Conservation (phyloP, 2,797 vertebrate species). For the Emydoidea blandingii region DNA sequence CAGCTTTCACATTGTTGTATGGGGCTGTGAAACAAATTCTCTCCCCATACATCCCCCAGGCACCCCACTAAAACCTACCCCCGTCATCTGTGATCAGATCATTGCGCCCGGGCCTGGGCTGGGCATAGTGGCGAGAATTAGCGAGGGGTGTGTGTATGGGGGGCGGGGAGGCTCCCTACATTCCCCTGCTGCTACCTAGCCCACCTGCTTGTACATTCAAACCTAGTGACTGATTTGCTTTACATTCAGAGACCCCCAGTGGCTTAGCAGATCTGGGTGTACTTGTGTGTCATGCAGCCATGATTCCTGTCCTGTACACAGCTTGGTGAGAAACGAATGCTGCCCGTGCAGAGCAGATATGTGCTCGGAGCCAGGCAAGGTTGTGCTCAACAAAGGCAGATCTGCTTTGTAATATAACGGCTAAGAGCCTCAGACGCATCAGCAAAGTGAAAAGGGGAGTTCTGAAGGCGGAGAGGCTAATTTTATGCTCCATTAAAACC, state of each 20-base stretch:
- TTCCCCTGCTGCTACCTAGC: background rate
- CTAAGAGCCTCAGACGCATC: constrained; percentile 10
- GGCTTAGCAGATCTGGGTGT: background rate
- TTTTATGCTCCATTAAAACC: constrained; percentile 69
- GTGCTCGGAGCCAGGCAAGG: background rate
- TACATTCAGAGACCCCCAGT: no score
- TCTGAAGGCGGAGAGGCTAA: constrained; percentile 24
- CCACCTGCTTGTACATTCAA: background rate
- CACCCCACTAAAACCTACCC: background rate
- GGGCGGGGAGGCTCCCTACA: background rate
- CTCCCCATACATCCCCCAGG: no score
- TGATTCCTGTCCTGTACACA: background rate
- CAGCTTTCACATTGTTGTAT: background rate
- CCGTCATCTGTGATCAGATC: background rate
- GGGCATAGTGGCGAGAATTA: background rate
- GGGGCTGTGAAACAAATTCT: background rate
- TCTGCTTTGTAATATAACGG: constrained; percentile 29
- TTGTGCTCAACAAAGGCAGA: fast-evolving
- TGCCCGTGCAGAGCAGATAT: background rate
- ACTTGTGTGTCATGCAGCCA: background rate
- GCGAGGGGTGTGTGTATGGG: background rate
- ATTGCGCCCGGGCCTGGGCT: no score
- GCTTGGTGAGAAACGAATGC: background rate
- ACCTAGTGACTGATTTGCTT: background rate
- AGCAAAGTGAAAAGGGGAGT: background rate